A percentile compares a stretch with the other conserved stretches of the same genome.
These are phyloP conservation scores for Apamea sordens DNA, from an alignment of 2,888 invertebrate species.

Conservation along the genomic window DNA sequence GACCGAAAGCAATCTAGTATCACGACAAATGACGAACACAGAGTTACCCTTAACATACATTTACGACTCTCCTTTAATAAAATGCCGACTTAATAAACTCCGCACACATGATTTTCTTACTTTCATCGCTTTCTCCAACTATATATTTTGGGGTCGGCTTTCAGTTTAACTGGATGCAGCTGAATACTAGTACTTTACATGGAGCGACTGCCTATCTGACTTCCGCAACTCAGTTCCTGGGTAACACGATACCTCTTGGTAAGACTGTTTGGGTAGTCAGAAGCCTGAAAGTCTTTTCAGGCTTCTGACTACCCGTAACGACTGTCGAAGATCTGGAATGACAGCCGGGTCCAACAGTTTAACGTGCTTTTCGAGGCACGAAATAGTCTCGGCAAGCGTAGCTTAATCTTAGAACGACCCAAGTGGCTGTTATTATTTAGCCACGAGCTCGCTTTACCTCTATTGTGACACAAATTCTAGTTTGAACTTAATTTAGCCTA, in stretches of 20 bases:
- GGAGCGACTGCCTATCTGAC: not conserved
- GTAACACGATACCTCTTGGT: not conserved
- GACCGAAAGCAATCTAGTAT: constrained; percentile 28
- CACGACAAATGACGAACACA: constrained; percentile 17
- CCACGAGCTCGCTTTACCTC: not conserved
- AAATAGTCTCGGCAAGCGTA: not conserved
- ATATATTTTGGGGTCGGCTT: not conserved
- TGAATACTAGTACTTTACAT: no score
- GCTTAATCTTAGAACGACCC: not conserved
- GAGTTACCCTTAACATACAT: constrained; percentile 18
- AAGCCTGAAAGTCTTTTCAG: not conserved
- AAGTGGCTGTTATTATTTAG: not conserved
- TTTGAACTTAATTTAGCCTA: constrained; percentile 44
- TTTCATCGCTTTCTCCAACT: not conserved
- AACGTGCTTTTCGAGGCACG: not conserved
- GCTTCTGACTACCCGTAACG: not conserved
- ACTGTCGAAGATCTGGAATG: not conserved
- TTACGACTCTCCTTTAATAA: constrained; percentile 18
- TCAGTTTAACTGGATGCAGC: not conserved
- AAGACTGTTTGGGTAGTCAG: not conserved
- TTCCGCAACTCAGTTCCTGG: not conserved
- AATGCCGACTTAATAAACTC: constrained; percentile 18
- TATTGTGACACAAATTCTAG: constrained; percentile 23
- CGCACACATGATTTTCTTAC: not conserved
- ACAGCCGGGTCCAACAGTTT: no score